Evolutionary conservation across 2,113 vertebrate species (phyloP), one percentile per base, ranked within the genome.

Genomic region (Ailuropoda melanoleuca): DNA sequence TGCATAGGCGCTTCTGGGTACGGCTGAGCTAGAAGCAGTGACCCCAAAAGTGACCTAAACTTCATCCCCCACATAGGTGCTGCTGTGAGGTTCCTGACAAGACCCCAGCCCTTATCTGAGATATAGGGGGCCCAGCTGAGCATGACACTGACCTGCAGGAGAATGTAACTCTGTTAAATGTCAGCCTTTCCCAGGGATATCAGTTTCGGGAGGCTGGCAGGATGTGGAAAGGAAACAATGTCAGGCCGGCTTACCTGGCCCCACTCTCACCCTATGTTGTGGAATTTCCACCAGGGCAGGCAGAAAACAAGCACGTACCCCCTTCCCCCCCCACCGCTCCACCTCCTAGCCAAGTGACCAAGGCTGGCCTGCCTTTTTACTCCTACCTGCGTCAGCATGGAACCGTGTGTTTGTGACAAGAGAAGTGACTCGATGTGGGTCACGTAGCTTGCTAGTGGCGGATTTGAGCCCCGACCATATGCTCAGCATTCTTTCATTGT

Each of bases 141-240:
- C 70, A 48, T 5, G n/a, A 66, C 0, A 15, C 83, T 0, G 17
- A 7, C 58, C 94, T 53, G n/a, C 0, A 5, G 64, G 88, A 64
- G 82, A 84, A n/a, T 58, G 70, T 72, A 58, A 66, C 87, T 29
- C 26, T 24, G 84, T 31, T 18, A 3, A 37, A 56, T n/a, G 87
- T 24, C 70, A n/a, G 84, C 56, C 83, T 96, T 97, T 98, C 97
- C 75, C 98, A 97, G 97, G 97, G 81, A 10, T 97, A 97, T 98
- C 88, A 8, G 21, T 97, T 89, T 97, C 70, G 0, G 74, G 55
- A 93, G 60, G 64, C 94, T 94, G 94, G 97, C 88, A 85, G 86
- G 37, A 23, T 46, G 34, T 17, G 50, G 34, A 31, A 39, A 58
- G 66, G 37, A 90, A 97, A 46, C 84, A 46, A 95, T 88, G 88